Base-by-base conservation (phyloP, 2,888 invertebrate genomes). In the Xiphydria camelus region DNA sequence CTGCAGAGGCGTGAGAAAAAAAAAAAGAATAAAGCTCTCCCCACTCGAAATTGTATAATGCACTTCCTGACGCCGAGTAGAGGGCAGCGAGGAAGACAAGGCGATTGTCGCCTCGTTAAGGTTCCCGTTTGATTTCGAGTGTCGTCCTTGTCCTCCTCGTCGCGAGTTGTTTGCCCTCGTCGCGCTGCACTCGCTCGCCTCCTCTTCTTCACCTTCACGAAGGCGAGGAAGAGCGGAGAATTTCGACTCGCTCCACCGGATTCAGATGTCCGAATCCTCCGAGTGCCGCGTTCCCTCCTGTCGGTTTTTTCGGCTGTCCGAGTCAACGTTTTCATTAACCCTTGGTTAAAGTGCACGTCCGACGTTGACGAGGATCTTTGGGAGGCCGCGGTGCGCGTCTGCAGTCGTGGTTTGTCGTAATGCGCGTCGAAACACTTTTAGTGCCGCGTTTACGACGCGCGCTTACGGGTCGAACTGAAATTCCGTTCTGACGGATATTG, bases 281-380 rank as follows among this genome's bases (percentile, higher is more conserved):
- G n/a, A n/a, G n/a, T n/a, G n/a, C n/a, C n/a, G n/a, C n/a, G n/a
- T n/a, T n/a, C n/a, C n/a, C n/a, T n/a, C n/a, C n/a, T n/a, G n/a
- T n/a, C n/a, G n/a, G n/a, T n/a, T n/a, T 29, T 29, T 29, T 14
- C 29, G 29, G 14, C 55, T 14, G 29, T 57, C 53, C 50, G 53
- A 59, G 57, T 45, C 47, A 59, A 59, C 59, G 47, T 59, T 53
- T 59, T 55, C 60, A 59, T 59, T 59, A 58, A 43, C 36, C 36
- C 29, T 20, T 40, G 21, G 35, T 57, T 49, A 39, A 47, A 44
- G 40, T 18, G 39, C 43, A 32, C 49, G 61, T 56, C 51, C 54
- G 59, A 60, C 58, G 56, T 61, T 61, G 59, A 60, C 56, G 59
- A 57, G 60, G 59, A 59, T 60, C 45, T n/a, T 20, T 34, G 12